Conservation (phyloP, 2,888 invertebrate genomes). For the Latheticus oryzae region DNA sequence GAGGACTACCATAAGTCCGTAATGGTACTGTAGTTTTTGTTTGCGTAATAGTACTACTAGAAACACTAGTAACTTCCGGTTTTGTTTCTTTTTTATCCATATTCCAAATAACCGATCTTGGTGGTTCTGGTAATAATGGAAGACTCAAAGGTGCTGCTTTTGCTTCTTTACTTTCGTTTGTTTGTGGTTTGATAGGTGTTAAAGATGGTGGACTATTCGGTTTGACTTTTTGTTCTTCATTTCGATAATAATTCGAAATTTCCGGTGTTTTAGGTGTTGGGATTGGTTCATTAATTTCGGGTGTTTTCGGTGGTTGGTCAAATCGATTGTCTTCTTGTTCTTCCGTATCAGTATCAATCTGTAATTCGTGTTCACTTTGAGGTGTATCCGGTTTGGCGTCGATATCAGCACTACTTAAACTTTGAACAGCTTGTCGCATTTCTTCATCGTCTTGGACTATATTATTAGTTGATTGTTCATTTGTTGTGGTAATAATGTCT, state of each 20-base stretch:
- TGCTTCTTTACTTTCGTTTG: conserved; percentile 46
- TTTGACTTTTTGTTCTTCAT: conserved; percentile 57
- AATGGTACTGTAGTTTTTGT: conserved; percentile 37
- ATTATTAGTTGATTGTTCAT: conserved; percentile 69
- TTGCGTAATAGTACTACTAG: conserved; percentile 3
- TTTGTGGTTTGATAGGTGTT: conserved; percentile 59
- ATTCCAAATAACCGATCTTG: conserved; percentile 51
- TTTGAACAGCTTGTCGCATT: conserved; percentile 86
- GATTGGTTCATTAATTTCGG: conserved; percentile 65
- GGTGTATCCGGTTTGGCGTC: conserved; percentile 87
- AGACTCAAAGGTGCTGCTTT: conserved; percentile 43
- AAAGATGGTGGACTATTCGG: conserved; percentile 61
- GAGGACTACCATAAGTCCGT: conserved; percentile 45
- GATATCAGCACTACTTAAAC: conserved; percentile 67
- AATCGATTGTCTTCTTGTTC: conserved; percentile 73
- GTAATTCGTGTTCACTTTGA: conserved; percentile 83
- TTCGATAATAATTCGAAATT: conserved; percentile 68
- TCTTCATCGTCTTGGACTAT: conserved; percentile 84
- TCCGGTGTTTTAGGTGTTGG: conserved; percentile 71
- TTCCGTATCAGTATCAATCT: conserved; percentile 89
- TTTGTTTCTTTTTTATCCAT: conserved; percentile 45
- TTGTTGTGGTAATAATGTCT: conserved; percentile 61
- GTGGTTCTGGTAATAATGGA: conserved; percentile 50
- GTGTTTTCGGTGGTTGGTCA: conserved; percentile 65
- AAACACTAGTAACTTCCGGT: conserved; percentile 32